phyloP scores from a whole-genome alignment of 2,888 invertebrate species.

The Camptogramma bilineatum region DNA sequence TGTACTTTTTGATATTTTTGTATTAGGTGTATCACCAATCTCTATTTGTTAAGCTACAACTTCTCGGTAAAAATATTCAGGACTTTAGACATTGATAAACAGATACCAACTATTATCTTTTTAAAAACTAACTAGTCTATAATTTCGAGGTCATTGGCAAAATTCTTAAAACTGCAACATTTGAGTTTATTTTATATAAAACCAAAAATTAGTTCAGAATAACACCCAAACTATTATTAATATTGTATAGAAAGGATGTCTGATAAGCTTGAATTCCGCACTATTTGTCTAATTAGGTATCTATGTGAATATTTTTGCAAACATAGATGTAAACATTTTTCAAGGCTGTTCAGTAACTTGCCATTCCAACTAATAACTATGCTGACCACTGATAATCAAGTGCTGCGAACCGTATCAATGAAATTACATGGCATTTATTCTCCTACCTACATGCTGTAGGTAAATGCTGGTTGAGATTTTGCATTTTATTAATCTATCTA shows the following conservation, averaged over 20 bases:
- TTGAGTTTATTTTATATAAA: no score
- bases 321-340: constrained; percentile 8
- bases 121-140: no score
- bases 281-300: not conserved
- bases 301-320: not conserved
- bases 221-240: no score
- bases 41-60: no score
- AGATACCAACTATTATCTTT: no score
- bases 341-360: constrained; percentile 20
- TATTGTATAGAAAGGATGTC: not conserved
- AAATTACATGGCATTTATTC: constrained; percentile 11
- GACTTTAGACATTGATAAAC: no score
- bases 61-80: no score
- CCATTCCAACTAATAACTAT: constrained; percentile 30
- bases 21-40: no score
- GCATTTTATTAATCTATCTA: not conserved
- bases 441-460: not conserved
- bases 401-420: constrained; percentile 41
- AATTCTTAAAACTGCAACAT: no score
- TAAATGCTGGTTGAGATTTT: not conserved
- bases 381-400: constrained; percentile 41
- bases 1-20: no score
- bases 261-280: not conserved
- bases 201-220: no score
- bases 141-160: no score